A percentile compares a stretch with the other conserved stretches of the same genome.
Conservation (phyloP, 2,113 vertebrate species). For the Dasyurus viverrinus region DNA sequence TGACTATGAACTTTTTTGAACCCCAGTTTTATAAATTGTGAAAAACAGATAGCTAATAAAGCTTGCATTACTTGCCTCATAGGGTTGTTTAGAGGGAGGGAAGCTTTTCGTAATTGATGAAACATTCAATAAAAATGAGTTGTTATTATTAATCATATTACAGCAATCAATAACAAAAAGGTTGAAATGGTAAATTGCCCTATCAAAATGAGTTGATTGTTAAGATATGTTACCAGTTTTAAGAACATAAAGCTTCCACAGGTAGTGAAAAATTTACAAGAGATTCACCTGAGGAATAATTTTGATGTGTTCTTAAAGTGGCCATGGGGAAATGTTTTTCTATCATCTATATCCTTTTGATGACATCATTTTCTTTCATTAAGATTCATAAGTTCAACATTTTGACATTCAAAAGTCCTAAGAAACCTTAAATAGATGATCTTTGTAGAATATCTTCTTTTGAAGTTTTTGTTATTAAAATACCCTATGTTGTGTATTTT, state of each 20-base stretch:
- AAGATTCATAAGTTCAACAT: constrained; percentile 67
- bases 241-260: constrained; percentile 75
- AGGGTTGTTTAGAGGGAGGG: neutral
- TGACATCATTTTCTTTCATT: constrained; percentile 44
- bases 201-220: constrained; percentile 65
- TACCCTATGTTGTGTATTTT: neutral
- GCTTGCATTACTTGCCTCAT: neutral
- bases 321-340: constrained; percentile 72
- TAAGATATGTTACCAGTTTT: constrained; percentile 46
- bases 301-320: constrained; percentile 73
- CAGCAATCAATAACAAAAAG: constrained; percentile 39
- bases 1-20: neutral
- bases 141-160: constrained; percentile 9
- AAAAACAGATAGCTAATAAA: neutral
- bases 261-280: constrained; percentile 73
- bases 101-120: neutral
- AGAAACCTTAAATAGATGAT: constrained; percentile 33
- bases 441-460: constrained; percentile 30
- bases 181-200: constrained; percentile 51
- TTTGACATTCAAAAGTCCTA: constrained; percentile 50
- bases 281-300: constrained; percentile 74
- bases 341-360: constrained; percentile 52
- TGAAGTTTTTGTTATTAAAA: neutral
- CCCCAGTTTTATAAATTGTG: neutral
- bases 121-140: neutral